These are phyloP conservation scores for Tetanocera ferruginea DNA, from an alignment of 2,888 invertebrate species.

Conservation along the genomic window DNA sequence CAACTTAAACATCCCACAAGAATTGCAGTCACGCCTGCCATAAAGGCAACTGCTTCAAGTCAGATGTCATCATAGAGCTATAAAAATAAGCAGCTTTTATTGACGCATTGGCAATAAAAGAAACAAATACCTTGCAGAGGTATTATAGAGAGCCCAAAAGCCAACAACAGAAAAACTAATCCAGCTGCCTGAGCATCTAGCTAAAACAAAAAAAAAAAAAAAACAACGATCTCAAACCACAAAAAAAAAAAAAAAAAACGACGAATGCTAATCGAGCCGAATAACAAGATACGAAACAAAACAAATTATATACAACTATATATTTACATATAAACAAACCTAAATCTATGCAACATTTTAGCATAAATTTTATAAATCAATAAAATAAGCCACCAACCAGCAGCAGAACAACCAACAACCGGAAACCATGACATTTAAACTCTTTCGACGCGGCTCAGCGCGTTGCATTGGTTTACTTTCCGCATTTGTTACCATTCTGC, in stretches of 20 bases:
- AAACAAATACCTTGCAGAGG: neutral
- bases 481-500: constrained; percentile 68
- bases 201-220: too few relatives aligned
- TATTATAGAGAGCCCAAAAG: too few relatives aligned
- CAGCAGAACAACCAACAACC: neutral
- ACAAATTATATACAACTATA: constrained; percentile 1
- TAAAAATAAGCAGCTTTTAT: neutral
- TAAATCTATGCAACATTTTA: neutral
- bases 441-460: constrained; percentile 69
- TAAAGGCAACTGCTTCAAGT: neutral
- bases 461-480: constrained; percentile 68
- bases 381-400: neutral
- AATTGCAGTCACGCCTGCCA: neutral
- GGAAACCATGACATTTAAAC: constrained; percentile 66
- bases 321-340: neutral
- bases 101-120: neutral
- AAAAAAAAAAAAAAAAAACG: neutral
- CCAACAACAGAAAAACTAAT: too few relatives aligned
- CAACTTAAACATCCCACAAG: neutral
- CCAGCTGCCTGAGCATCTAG: neutral
- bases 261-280: neutral
- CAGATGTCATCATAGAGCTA: too few relatives aligned
- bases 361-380: constrained; percentile 4
- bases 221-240: constrained; percentile 28
- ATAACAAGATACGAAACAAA: constrained; percentile 3